Percentiles rank a stretch among this genome's conserved stretches.
Evolutionary conservation across 2,797 vertebrate genomes (phyloP).

Genomic region (Tarsius wallacei): DNA sequence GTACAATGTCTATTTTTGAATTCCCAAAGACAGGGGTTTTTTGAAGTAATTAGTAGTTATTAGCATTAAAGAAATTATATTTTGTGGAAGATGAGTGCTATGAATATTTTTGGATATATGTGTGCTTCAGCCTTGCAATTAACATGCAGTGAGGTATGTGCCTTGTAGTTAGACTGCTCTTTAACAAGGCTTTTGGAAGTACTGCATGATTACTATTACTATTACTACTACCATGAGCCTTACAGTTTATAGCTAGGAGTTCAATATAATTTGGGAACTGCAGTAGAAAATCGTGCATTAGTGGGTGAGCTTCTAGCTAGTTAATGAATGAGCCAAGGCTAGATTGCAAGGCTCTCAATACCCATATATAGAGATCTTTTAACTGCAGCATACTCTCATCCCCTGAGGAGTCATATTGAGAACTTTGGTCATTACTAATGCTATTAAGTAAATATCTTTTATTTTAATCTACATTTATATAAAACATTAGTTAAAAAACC

Average conservation of each 20-base stretch:
- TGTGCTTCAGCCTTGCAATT: background rate
- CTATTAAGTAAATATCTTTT: background rate
- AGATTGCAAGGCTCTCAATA: background rate
- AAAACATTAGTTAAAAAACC: background rate
- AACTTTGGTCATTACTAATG: conserved; percentile 17
- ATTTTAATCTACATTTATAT: conserved; percentile 32
- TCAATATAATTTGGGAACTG: background rate
- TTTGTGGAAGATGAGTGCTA: conserved; percentile 8
- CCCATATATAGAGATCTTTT: background rate
- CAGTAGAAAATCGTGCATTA: background rate
- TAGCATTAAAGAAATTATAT: conserved; percentile 27
- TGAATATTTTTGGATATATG: background rate
- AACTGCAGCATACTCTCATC: background rate
- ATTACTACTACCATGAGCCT: background rate
- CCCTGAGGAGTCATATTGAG: background rate
- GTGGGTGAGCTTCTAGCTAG: background rate
- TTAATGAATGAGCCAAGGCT: background rate
- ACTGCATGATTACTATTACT: background rate
- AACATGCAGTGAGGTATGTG: background rate
- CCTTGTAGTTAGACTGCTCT: background rate
- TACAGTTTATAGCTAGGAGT: background rate
- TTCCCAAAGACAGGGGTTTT: conserved; percentile 14
- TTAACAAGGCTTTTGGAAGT: conserved; percentile 9
- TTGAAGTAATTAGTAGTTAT: conserved; percentile 13
- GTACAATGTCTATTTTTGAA: background rate